These are phyloP conservation scores for Myodes glareolus DNA, from an alignment of 2,113 vertebrate species.

Conservation along the genomic window DNA sequence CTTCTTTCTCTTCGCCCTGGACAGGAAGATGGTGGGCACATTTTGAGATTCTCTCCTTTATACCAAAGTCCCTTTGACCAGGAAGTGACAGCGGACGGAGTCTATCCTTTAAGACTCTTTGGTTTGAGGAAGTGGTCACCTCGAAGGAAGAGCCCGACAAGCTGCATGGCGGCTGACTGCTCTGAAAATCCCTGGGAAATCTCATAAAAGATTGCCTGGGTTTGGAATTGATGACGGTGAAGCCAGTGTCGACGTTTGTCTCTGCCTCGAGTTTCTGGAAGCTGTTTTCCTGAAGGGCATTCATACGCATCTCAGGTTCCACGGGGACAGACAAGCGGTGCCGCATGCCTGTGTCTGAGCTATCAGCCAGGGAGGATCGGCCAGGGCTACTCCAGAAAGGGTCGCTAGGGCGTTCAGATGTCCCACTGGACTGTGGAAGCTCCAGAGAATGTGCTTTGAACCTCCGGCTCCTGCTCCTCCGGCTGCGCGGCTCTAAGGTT, in stretches of 20 bases:
- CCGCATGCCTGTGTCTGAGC: constrained; percentile 35
- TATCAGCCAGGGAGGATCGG: constrained; percentile 75
- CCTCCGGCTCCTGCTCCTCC: constrained; percentile 3
- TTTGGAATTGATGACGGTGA: constrained; percentile 35
- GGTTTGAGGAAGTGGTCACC: accelerated
- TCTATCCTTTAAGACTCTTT: neutral
- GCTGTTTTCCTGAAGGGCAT: constrained; percentile 39
- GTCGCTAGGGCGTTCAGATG: constrained; percentile 68
- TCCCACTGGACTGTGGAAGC: constrained; percentile 27
- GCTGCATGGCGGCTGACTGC: neutral
- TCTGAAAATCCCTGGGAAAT: constrained; percentile 67
- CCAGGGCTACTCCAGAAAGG: constrained; percentile 81
- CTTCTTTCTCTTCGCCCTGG: constrained; percentile 55
- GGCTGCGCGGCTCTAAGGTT: neutral
- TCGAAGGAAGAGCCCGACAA: neutral
- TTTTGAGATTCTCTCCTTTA: neutral
- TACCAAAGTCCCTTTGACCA: neutral
- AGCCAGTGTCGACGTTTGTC: constrained; percentile 93
- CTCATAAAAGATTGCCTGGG: neutral
- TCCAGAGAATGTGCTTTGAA: neutral
- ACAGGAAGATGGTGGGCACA: neutral
- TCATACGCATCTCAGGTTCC: constrained; percentile 24
- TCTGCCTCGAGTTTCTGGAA: constrained; percentile 82
- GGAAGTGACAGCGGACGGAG: neutral
- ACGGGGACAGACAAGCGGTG: neutral